These are phyloP conservation scores for Azemiops feae DNA, from an alignment of 2,113 vertebrate genomes.

Conservation along the genomic window DNA sequence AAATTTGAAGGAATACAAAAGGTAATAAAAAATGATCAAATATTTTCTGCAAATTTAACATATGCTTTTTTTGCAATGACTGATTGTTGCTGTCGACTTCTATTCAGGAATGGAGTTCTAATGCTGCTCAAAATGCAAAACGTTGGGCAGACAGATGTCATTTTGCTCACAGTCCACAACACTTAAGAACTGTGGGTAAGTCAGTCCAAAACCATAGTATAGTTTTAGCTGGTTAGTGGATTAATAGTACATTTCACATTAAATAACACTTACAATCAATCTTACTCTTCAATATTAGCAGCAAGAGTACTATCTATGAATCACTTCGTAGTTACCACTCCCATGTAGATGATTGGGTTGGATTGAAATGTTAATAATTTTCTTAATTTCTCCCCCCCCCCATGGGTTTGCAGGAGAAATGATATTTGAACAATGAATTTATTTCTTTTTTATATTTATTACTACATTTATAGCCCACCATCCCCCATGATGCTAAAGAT, in stretches of 20 bases:
- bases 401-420: background rate
- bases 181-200: conserved; percentile 32
- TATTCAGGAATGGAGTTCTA: conserved; percentile 53
- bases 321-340: background rate
- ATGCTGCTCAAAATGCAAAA: conserved; percentile 42
- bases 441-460: background rate
- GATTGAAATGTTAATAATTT: background rate
- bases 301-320: background rate
- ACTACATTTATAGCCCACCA: background rate
- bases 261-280: background rate
- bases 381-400: too few relatives aligned
- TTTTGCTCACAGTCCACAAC: conserved; percentile 28
- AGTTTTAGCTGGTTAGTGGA: background rate
- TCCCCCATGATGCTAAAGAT: background rate
- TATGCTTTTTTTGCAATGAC: background rate
- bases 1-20: background rate
- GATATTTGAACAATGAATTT: background rate
- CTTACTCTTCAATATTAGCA: background rate
- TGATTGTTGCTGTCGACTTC: background rate
- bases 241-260: background rate
- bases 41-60: background rate
- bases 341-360: background rate
- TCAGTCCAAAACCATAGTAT: background rate
- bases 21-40: background rate
- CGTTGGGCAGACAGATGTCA: conserved; percentile 55